A percentile compares a stretch with the other conserved stretches of the same genome.
Evolutionary conservation across 2,113 vertebrate species (phyloP).

Genomic region (Oenanthe melanoleuca): DNA sequence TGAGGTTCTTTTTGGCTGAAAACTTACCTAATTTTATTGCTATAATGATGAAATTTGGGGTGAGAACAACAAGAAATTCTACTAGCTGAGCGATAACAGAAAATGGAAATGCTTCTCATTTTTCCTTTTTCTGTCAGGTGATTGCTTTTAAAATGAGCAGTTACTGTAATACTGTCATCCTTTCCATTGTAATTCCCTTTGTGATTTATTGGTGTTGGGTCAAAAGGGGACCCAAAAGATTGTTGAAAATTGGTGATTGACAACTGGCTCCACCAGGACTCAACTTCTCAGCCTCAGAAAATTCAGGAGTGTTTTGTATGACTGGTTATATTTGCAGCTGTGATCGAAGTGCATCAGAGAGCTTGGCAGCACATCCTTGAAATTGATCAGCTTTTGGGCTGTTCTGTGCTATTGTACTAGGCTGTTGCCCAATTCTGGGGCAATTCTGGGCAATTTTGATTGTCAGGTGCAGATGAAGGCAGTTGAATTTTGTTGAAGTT

Average conservation of each 20-base stretch:
- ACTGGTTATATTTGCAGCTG: not conserved
- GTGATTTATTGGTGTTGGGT: not conserved
- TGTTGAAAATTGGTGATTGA: not conserved
- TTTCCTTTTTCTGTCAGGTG: not conserved
- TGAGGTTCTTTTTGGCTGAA: not conserved
- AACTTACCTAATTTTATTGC: not conserved
- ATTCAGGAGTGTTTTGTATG: not conserved
- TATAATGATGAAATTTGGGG: not conserved
- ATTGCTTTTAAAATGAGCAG: not conserved
- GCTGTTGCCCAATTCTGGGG: not conserved
- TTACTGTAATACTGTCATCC: not conserved
- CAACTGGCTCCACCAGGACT: not conserved
- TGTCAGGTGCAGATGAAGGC: not conserved
- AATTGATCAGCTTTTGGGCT: not conserved
- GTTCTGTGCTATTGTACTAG: not conserved
- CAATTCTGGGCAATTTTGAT: not conserved
- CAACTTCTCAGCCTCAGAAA: not conserved
- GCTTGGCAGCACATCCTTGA: not conserved
- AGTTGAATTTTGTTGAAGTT: not conserved
- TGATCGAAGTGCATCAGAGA: not conserved
- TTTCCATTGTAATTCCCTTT: not conserved
- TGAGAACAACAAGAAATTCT: slow-evolving; percentile 13
- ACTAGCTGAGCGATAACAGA: not conserved
- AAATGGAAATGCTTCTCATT: slow-evolving; percentile 12
- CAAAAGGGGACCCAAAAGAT: not conserved